Evolutionary conservation across 1,140 invertebrate species (phyloP), one percentile per base, ranked within the genome.

Genomic region (Rhagoletis zephyria): DNA sequence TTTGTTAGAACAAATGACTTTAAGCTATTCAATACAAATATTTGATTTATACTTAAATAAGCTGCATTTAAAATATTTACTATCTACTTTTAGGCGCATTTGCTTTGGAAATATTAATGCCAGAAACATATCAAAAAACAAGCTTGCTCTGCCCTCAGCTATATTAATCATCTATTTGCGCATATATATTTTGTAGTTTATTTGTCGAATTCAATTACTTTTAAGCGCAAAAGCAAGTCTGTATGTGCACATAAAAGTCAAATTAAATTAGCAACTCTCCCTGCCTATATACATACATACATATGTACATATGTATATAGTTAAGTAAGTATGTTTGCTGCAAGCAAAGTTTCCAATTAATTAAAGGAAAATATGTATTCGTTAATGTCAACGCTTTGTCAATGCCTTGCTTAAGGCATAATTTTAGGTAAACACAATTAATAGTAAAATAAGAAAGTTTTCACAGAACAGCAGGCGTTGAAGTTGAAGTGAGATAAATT

Each of bases 351-450:
- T 30, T 30, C 30, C 30, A 30, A 30, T 30, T 30, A 81, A 67
- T 6, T 5, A 63, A 63, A 63, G 4, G 40, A 63, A 74, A 74
- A 16, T 74, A 74, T 67, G 40, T 74, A n/a, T 56, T 59, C 56
- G 45, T 56, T 81, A 81, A 81, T 81, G 74, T 81, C 48, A 56
- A 81, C 74, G 48, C 9, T 81, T n/a, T 56, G 74, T 19, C 48
- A 30, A n/a, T 12, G 16, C n/a, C 3, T 45, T 19, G 19, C 74
- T 30, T 2, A 9, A 56, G 74, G 48, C 7, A 56, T 16, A 81
- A 10, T 59, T 81, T 81, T 59, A 56, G 74, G n/a, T 59, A 59
- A 81, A 81, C 74, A 81, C n/a, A 56, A 81, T 81, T 81, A 56
- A 59, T 81, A 19, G 48, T n/a, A 30, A 12, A 67, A 19, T 9